Conservation (phyloP, 2,888 invertebrate genomes). For the Nemotelus nigrinus region DNA sequence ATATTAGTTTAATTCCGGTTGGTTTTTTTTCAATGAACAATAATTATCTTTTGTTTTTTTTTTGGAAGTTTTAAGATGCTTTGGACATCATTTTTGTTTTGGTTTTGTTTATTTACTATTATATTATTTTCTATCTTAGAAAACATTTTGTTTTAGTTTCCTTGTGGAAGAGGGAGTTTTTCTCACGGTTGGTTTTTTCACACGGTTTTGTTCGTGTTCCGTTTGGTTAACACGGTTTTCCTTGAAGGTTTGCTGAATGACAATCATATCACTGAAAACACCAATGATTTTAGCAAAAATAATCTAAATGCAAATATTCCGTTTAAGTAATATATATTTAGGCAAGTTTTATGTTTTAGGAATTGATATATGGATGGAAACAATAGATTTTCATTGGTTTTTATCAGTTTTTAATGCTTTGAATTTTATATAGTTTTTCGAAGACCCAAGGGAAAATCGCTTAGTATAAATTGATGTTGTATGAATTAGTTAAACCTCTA, state of each 20-base stretch:
- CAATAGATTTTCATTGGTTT: constrained; percentile 8
- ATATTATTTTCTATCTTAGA: constrained; percentile 46
- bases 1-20: no score
- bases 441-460: no score
- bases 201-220: constrained; percentile 46
- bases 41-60: constrained; percentile 2
- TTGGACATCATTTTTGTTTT: constrained; percentile 65
- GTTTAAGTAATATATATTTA: background rate
- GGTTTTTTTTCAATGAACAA: no score
- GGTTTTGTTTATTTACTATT: constrained; percentile 46
- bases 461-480: no score
- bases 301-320: background rate
- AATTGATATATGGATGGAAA: background rate
- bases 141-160: constrained; percentile 32
- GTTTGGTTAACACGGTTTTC: constrained; percentile 49
- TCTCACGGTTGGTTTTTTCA: constrained; percentile 32
- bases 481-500: no score
- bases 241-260: constrained; percentile 38
- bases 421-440: no score
- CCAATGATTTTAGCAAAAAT: constrained; percentile 28
- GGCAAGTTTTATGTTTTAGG: constrained; percentile 11
- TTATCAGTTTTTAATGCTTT: constrained; percentile 3
- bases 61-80: constrained; percentile 56
- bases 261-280: constrained; percentile 40
- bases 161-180: constrained; percentile 36